phyloP scores from a whole-genome alignment of 1,140 invertebrate genomes.

The Melipona quadrifasciata region DNA sequence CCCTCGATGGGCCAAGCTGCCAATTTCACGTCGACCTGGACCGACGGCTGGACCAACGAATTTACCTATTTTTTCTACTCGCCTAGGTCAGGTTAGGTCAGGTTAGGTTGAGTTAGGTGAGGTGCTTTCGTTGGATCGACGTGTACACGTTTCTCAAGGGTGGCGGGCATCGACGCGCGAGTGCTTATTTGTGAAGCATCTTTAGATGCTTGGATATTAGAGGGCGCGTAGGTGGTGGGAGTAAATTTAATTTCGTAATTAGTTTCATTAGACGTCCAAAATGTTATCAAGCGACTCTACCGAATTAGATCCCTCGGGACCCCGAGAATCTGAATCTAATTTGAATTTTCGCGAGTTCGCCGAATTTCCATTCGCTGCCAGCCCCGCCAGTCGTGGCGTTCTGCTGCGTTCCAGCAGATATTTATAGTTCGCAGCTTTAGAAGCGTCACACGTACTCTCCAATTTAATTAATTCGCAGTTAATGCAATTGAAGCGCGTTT shows the following conservation, averaged over 20 bases:
- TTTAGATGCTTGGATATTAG: neutral
- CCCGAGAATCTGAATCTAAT: neutral
- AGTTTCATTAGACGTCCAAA: neutral
- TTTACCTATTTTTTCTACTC: constrained; percentile 47
- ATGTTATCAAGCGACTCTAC: neutral
- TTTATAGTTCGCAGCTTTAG: neutral
- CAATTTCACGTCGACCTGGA: constrained; percentile 67
- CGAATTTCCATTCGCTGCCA: neutral
- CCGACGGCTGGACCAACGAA: neutral
- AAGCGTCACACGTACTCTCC: neutral
- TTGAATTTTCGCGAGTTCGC: constrained; percentile 1
- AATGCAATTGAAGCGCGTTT: neutral
- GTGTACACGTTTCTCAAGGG: neutral
- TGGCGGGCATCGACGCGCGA: neutral
- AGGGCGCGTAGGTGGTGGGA: neutral
- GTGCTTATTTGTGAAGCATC: neutral
- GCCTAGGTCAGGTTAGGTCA: neutral
- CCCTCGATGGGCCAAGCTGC: constrained; percentile 63
- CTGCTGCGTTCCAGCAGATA: neutral
- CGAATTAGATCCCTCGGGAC: neutral
- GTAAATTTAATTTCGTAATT: neutral
- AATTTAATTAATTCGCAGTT: neutral
- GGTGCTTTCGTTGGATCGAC: neutral
- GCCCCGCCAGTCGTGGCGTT: neutral
- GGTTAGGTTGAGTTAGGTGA: neutral